Evolutionary conservation across 1,140 invertebrate genomes (phyloP), one percentile per base, ranked within the genome.

Genomic region (Saccostrea cuccullata): DNA sequence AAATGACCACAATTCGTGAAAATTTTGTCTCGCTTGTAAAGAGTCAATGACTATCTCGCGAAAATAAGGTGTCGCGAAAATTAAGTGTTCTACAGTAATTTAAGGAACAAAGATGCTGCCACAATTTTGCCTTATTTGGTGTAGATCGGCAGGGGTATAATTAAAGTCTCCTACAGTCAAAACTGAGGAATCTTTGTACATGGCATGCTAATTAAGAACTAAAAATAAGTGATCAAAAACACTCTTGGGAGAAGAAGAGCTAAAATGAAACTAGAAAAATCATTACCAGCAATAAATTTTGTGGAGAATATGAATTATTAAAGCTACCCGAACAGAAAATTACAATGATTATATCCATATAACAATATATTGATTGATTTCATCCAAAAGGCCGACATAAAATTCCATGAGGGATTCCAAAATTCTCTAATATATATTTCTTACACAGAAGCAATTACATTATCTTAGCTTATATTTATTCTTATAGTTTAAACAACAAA

Each of bases 241-340:
- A 15, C 58, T 60, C 58, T 17, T 13, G 8, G 8, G 13, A 2
- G 13, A 60, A 17, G 58, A 20, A 2, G 5, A 60, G 58, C 58
- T 60, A 60, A 3, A 60, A 60, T 4, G 15, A 20, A 47, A 47
- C 47, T 47, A 47, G 47, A 47, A 47, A 47, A 67, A 67, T 67
- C 20, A 67, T 67, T 67, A 20, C 60, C 17, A n/a, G 60, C 9
- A 20, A 67, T 67, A 23, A 20, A 67, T 17, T 23, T 8, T n/a
- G 60, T 67, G 60, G 11, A 77, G 13, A 77, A 77, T 15, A 77
- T 77, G 70, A 77, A 77, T 30, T 15, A 77, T 77, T 30, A 30
- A 77, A 30, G 70, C 17, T 64, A 64, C 58, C 15, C 58, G n/a
- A 64, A 64, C 58, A 20, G 58, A 64, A 64, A 64, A 64, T 20